Conservation (phyloP, 2,113 vertebrate genomes). For the Hyla sarda region DNA sequence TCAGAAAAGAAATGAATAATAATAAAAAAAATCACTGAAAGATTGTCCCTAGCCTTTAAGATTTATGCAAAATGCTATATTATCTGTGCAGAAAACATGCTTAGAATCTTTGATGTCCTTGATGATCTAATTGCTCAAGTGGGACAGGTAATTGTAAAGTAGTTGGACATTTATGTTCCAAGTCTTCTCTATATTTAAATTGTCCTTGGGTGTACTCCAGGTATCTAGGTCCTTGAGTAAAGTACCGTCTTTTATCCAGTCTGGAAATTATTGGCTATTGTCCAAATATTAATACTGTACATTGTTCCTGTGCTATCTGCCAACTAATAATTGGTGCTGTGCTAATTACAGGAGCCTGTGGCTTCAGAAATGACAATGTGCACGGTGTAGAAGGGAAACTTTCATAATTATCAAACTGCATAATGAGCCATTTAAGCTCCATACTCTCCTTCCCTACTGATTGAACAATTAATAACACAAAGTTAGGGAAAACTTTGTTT, state of each 20-base stretch:
- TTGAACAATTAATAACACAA: constrained; percentile 16
- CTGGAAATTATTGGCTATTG: constrained; percentile 20
- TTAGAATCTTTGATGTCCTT: constrained; percentile 3
- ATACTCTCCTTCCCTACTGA: not conserved
- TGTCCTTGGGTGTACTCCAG: constrained; percentile 21
- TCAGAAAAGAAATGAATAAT: too few species aligned
- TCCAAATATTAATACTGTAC: constrained; percentile 35
- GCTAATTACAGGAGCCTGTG: constrained; percentile 40
- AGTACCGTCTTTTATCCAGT: not conserved
- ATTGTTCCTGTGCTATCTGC: constrained; percentile 10
- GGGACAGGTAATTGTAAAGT: constrained; percentile 8
- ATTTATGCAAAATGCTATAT: not conserved
- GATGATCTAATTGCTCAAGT: not conserved
- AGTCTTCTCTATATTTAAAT: constrained; percentile 8
- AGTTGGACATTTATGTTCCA: constrained; percentile 12
- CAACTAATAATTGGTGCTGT: constrained; percentile 23
- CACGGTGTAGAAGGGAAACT: constrained; percentile 14
- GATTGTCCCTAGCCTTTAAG: too few species aligned
- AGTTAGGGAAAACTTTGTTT: not conserved
- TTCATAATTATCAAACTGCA: constrained; percentile 36
- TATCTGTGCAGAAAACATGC: not conserved
- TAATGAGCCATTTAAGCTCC: constrained; percentile 36
- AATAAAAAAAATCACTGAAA: too few species aligned
- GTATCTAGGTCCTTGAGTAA: constrained; percentile 7
- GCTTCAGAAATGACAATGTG: constrained; percentile 37